phyloP scores from a whole-genome alignment of 2,113 vertebrate species.

The Pseudorectes ferrugineus region DNA sequence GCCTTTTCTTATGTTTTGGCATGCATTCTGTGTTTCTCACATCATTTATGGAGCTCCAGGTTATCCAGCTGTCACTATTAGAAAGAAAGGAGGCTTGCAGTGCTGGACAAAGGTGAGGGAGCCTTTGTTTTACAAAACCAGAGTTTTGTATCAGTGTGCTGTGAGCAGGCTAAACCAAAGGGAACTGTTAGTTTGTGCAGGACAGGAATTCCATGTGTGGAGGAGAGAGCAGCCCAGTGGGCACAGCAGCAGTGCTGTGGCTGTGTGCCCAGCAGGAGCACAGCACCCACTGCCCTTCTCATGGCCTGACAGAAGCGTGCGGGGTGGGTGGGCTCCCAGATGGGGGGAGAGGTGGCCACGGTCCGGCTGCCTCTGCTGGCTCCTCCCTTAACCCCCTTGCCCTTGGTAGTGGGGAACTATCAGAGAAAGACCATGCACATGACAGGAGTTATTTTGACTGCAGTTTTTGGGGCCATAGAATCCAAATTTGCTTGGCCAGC shows the following conservation, averaged over 20 bases:
- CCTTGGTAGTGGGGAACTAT: neutral
- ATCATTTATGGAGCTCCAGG: neutral
- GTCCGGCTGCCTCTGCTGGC: neutral
- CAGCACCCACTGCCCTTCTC: neutral
- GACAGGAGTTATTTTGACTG: neutral
- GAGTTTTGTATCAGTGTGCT: neutral
- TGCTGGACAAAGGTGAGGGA: neutral
- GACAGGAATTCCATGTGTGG: neutral
- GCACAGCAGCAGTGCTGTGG: fast-evolving
- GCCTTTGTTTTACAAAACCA: neutral
- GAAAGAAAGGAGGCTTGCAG: neutral
- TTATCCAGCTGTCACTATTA: neutral
- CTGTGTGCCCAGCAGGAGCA: neutral
- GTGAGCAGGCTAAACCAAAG: neutral
- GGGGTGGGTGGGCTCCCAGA: neutral
- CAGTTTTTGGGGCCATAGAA: neutral
- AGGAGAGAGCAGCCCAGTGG: neutral
- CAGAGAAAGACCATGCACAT: neutral
- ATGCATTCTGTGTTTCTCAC: neutral
- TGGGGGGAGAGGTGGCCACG: fast-evolving
- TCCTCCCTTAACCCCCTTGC: neutral
- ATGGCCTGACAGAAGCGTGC: fast-evolving
- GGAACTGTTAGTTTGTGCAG: neutral
- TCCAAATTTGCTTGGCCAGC: neutral
- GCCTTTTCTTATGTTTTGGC: neutral